Evolutionary conservation across 1,140 invertebrate species (phyloP).

Genomic region (Calliphora vicina): DNA sequence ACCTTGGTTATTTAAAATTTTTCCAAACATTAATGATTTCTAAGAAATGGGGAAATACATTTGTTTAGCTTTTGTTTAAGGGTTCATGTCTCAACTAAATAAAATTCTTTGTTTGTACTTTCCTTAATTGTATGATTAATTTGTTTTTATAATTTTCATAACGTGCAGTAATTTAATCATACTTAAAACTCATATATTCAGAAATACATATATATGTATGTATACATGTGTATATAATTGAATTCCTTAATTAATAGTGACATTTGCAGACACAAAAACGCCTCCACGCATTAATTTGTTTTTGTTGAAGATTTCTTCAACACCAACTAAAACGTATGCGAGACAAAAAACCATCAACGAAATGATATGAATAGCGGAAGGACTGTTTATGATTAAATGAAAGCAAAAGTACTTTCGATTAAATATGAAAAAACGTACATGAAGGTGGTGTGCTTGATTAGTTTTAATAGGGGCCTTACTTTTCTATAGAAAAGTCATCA

Average conservation of each 20-base stretch:
- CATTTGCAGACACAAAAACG: not conserved
- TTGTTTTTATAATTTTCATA: not conserved
- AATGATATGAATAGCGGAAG: slow-evolving; percentile 2
- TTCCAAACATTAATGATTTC: not conserved
- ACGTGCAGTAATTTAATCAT: slow-evolving; percentile 15
- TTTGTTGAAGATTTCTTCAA: not conserved
- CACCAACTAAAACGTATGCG: not conserved
- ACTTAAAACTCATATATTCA: no score
- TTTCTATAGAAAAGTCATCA: no score
- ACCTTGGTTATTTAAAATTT: not conserved
- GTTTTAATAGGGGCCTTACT: no score
- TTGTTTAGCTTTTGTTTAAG: not conserved
- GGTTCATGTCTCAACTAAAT: not conserved
- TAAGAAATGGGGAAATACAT: not conserved
- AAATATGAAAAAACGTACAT: not conserved
- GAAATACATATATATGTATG: no score
- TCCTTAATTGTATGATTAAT: not conserved
- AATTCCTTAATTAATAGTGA: slow-evolving; percentile 14
- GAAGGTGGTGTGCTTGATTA: not conserved
- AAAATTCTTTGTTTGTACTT: not conserved
- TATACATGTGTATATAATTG: not conserved
- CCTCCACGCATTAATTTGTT: not conserved
- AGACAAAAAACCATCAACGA: not conserved
- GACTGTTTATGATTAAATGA: slow-evolving; percentile 6
- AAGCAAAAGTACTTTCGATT: not conserved